Evolutionary conservation across 2,888 invertebrate genomes (phyloP).

Genomic region (Dyspetes luteomarginatus): DNA sequence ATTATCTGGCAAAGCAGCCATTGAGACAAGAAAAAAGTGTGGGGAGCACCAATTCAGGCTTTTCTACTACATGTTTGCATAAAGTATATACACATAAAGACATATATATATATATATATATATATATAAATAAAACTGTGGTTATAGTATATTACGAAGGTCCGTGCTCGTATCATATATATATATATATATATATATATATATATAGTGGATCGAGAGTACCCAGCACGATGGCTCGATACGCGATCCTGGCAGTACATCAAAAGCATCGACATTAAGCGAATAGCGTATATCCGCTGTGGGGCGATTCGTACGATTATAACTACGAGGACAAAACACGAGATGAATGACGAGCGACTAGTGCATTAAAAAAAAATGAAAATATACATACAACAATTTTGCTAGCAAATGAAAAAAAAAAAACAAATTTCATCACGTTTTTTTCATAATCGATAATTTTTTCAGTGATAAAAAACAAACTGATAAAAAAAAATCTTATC

Average conservation of each 20-base stretch:
- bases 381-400: neutral
- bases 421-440: neutral
- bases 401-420: neutral
- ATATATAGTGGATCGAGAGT: slow-evolving; percentile 61
- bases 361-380: neutral
- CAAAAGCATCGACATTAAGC: slow-evolving; percentile 78
- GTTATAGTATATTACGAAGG: slow-evolving; percentile 39
- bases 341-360: neutral
- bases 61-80: neutral
- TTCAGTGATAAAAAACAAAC: slow-evolving; percentile 7
- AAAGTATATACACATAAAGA: slow-evolving; percentile 6
- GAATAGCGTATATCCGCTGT: slow-evolving; percentile 80
- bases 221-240: slow-evolving; percentile 58
- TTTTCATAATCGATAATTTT: slow-evolving; percentile 1
- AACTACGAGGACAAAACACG: slow-evolving; percentile 49
- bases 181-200: no score
- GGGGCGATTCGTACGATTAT: slow-evolving; percentile 74
- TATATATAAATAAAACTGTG: slow-evolving; percentile 10
- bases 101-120: slow-evolving; percentile 51
- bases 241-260: slow-evolving; percentile 66
- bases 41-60: neutral
- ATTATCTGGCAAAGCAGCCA: slow-evolving; percentile 14
- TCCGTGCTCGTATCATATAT: slow-evolving; percentile 42
- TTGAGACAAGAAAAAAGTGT: neutral
- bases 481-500: no score